These are phyloP conservation scores for Cancer borealis DNA, from an alignment of 2,888 invertebrate genomes.

Conservation along the genomic window DNA sequence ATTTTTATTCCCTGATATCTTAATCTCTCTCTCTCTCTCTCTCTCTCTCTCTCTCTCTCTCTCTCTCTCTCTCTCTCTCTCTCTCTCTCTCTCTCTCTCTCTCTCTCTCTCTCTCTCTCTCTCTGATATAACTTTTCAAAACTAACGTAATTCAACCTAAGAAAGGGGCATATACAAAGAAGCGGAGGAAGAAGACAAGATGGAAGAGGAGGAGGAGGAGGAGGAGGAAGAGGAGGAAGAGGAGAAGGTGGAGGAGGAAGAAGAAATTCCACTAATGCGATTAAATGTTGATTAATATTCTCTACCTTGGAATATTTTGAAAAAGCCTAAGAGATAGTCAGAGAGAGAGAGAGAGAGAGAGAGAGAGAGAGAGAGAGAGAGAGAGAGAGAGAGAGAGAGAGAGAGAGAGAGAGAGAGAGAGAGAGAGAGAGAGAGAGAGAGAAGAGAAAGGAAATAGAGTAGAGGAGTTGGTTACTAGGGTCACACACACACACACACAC, in stretches of 20 bases:
- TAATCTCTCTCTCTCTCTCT: too few species aligned
- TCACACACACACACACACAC: background rate
- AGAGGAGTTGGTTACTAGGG: background rate
- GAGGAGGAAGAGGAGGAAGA: background rate
- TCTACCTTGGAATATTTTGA: background rate
- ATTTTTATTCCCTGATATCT: too few species aligned
- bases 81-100: too few species aligned
- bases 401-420: too few species aligned
- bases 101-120: background rate
- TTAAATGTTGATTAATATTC: slow-evolving; percentile 1
- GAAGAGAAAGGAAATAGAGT: background rate
- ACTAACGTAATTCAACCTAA: background rate
- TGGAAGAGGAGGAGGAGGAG: background rate
- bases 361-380: background rate
- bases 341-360: slow-evolving; percentile 20
- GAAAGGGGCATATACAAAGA: background rate
- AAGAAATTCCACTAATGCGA: background rate
- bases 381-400: too few species aligned
- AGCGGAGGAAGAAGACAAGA: background rate
- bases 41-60: too few species aligned
- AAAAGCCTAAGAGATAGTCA: background rate
- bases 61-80: too few species aligned
- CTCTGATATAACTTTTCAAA: background rate
- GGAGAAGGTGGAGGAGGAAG: background rate
- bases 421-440: background rate